Evolutionary conservation across 2,797 vertebrate genomes (phyloP), one percentile per base, ranked within the genome.

Genomic region (Bufotes viridis): DNA sequence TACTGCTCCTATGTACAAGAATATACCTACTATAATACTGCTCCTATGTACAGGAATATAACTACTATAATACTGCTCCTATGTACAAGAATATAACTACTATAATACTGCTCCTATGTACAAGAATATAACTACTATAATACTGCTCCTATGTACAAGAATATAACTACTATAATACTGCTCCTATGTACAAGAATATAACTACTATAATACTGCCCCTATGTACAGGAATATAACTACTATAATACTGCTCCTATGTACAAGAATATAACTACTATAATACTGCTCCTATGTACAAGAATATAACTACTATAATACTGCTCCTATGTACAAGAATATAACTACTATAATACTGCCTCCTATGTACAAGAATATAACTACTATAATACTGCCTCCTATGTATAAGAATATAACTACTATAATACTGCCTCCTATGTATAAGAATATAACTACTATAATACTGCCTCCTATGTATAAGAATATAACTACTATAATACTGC

Each of bases 231-330:
- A 65, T 65, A 65, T 65, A 65, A 65, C 63, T 65, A 65, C 63
- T 63, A 63, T 69, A 69, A 69, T 69, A 69, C 65, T 69, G 65
- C 65, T 24, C 65, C 65, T 69, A 69, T 69, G 17, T 69, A 69
- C 65, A 26, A 26, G 24, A 69, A 69, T 69, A 69, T 69, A 69
- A 69, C 65, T 69, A 69, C 24, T 69, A 69, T 69, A 69, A 69
- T 69, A 69, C 65, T 69, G 65, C 24, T 14, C 61, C 61, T 65
- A 65, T 65, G 12, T 65, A 65, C 61, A 65, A 11, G 61, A 65
- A 65, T 65, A 65, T 69, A 69, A 69, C 65, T 69, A 69, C 65
- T 69, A 69, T 69, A 69, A 69, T 69, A 69, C 65, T 69, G 65
- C 24, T 14, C 65, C 65, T 69, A 69, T 70, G 14, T 70, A 70